Evolutionary conservation across 92 coral and sea anemone species (phyloP), one percentile per base, ranked within the genome.

Genomic region (Metridium senile): DNA sequence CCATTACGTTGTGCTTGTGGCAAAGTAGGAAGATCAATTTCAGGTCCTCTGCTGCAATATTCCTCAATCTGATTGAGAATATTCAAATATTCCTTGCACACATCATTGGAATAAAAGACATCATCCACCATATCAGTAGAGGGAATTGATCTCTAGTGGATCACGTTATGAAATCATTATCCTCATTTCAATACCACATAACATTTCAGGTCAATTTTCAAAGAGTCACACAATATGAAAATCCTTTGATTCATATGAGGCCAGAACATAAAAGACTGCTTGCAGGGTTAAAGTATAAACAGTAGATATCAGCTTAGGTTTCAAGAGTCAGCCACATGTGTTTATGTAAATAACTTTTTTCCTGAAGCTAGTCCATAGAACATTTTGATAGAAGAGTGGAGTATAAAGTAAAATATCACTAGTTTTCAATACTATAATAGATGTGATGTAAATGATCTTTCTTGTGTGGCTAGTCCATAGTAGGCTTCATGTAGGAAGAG

Each of bases 1-100:
- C 82, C 89, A 88, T 91, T 87, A 71, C 69, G 62, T 67, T 58
- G 35, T 56, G 22, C 69, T 51, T 54, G 39, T 54, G 78, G 82
- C 30, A 61, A 43, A 57, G 84, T 80, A 68, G 84, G 84, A 59
- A 83, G 66, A 49, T 89, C 93, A 19, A 88, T 58, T 56, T 79
- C 82, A 26, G 93, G 81, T 30, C 90, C 86, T 54, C 90, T 77
- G 70, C 86, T 91, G 69, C 97, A 92, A 62, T 85, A 92, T 33
- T 88, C 93, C 71, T 92, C 97, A 29, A 92, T 92, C 77, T 92
- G 97, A 25, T 77, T 79, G 74, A 92, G 84, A 81, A 92, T 92
- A 62, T 76, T 90, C 49, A 92, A 66, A 83, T 92, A 92, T 34
- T 92, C 97, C 73, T 85, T 89, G 32, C 93, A 92, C 47, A 92